Conservation (phyloP, 2,113 vertebrate species). For the Proterorhinus semilunaris region DNA sequence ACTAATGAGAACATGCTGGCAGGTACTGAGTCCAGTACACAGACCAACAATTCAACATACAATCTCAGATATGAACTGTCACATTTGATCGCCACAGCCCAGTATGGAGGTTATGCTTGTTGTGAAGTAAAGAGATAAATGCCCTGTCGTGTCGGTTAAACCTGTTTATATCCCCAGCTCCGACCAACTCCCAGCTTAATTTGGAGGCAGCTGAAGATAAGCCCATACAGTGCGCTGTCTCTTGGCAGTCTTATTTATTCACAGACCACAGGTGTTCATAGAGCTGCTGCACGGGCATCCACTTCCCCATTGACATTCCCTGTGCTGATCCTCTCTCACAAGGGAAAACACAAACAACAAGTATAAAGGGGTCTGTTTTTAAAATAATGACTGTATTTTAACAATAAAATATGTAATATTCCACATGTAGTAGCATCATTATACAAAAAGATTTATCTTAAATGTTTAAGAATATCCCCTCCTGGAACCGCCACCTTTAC, state of each 20-base stretch:
- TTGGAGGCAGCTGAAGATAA: slow-evolving; percentile 62
- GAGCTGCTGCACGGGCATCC: slow-evolving; percentile 10
- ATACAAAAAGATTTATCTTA: too few species aligned
- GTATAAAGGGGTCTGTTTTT: not conserved
- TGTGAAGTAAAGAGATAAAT: slow-evolving; percentile 63
- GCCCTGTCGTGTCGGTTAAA: slow-evolving; percentile 55
- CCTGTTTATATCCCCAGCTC: slow-evolving; percentile 63
- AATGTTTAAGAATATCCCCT: too few species aligned
- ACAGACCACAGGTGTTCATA: slow-evolving; percentile 40
- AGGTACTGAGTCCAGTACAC: not conserved
- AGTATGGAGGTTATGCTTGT: slow-evolving; percentile 26
- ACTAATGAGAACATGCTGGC: not conserved
- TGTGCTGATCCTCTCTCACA: not conserved
- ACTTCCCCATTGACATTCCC: slow-evolving; percentile 12
- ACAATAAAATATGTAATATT: not conserved
- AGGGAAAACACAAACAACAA: not conserved
- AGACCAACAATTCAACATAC: not conserved
- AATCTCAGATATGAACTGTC: slow-evolving; percentile 20
- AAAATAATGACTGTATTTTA: not conserved
- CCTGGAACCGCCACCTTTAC: too few species aligned
- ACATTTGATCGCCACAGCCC: slow-evolving; percentile 43
- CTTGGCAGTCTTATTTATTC: slow-evolving; percentile 61
- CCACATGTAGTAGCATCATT: too few species aligned
- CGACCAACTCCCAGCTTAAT: slow-evolving; percentile 75
- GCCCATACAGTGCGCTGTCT: slow-evolving; percentile 41